Evolutionary conservation across 2,888 invertebrate species (phyloP).

Genomic region (Cryptophagus acutangulus): DNA sequence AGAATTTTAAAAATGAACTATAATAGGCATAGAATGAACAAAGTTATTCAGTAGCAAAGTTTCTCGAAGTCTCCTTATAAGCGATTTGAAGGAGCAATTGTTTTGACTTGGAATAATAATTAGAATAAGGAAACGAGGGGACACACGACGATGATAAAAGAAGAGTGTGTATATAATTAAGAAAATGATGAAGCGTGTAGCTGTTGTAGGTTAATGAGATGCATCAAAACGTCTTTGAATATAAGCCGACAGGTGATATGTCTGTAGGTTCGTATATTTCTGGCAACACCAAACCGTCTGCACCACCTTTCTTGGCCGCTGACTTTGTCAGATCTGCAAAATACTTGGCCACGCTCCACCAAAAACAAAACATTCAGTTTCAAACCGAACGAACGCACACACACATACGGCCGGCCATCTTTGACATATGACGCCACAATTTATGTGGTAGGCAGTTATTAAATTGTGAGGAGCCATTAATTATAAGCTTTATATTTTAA

Average conservation of each 20-base stretch:
- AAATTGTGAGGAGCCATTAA: constrained; percentile 41
- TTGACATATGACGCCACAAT: constrained; percentile 38
- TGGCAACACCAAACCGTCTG: constrained; percentile 30
- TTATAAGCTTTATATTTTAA: constrained; percentile 39
- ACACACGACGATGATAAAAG: too few relatives aligned
- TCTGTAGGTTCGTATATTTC: constrained; percentile 33
- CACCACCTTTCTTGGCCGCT: constrained; percentile 34
- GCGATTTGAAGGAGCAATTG: too few relatives aligned
- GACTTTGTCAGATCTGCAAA: constrained; percentile 22
- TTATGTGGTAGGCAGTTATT: constrained; percentile 42
- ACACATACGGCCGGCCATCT: constrained; percentile 37
- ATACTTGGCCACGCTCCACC: constrained; percentile 40
- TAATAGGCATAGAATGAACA: too few relatives aligned
- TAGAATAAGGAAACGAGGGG: too few relatives aligned
- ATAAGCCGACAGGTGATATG: constrained; percentile 37
- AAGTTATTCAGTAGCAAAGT: too few relatives aligned
- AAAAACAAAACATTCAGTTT: constrained; percentile 34
- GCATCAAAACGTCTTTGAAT: constrained; percentile 36
- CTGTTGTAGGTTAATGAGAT: constrained; percentile 38
- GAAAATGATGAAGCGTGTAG: constrained; percentile 32
- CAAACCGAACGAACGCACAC: constrained; percentile 7
- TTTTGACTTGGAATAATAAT: too few relatives aligned
- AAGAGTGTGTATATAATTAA: constrained; percentile 18
- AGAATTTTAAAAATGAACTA: too few relatives aligned
- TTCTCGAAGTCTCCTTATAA: too few relatives aligned